Evolutionary conservation across 2,797 vertebrate species (phyloP).

Genomic region (Sebastes cheni): DNA sequence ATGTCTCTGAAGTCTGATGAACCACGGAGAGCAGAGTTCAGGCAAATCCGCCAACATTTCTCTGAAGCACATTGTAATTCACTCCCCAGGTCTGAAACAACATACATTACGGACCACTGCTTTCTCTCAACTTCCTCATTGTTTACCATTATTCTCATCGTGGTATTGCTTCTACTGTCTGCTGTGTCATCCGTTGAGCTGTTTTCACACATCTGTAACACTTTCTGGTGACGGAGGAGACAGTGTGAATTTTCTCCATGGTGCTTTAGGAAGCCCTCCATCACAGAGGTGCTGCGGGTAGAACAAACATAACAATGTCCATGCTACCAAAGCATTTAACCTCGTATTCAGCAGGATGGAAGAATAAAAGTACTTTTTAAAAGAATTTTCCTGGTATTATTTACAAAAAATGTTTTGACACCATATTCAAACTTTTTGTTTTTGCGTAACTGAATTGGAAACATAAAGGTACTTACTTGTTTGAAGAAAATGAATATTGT

Average conservation of each 20-base stretch:
- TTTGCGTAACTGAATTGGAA: not conserved
- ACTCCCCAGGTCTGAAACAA: constrained; percentile 7
- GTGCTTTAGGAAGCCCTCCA: constrained; percentile 43
- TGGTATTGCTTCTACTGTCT: constrained; percentile 13
- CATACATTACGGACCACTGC: constrained; percentile 9
- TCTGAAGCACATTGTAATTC: constrained; percentile 36
- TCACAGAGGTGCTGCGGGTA: constrained; percentile 9
- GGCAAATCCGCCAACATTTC: constrained; percentile 36
- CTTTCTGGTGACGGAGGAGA: constrained; percentile 16
- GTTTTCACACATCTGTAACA: constrained; percentile 35
- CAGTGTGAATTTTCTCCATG: not conserved
- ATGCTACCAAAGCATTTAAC: not conserved
- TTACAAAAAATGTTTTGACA: not conserved
- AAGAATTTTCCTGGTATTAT: not conserved
- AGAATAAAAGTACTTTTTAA: not conserved
- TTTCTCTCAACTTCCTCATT: constrained; percentile 35
- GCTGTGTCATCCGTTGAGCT: constrained; percentile 5
- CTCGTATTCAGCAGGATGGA: not conserved
- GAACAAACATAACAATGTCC: not conserved
- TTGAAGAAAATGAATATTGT: not conserved
- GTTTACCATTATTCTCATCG: constrained; percentile 45
- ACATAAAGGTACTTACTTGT: not conserved
- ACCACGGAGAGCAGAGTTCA: constrained; percentile 48
- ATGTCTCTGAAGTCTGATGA: constrained; percentile 42
- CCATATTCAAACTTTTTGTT: not conserved